Conservation (phyloP, 2,113 vertebrate species). For the Dasyornis broadbenti region DNA sequence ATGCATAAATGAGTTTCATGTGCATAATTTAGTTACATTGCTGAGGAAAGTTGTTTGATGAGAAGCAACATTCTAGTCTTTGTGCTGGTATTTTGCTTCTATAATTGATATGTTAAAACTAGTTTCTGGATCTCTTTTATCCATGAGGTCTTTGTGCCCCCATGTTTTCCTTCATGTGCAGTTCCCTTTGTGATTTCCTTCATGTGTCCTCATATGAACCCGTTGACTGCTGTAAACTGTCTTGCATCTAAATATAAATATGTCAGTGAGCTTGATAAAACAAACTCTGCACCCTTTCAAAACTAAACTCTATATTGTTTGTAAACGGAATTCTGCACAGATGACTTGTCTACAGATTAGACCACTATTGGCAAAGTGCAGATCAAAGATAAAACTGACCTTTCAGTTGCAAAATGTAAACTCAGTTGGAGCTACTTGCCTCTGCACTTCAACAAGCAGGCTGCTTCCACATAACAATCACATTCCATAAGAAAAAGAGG, state of each 20-base stretch:
- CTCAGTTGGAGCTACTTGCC: background rate
- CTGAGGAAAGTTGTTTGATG: background rate
- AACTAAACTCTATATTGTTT: conserved; percentile 1
- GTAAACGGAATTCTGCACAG: background rate
- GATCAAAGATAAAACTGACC: conserved; percentile 10
- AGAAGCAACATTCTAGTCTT: background rate
- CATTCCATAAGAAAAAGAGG: background rate
- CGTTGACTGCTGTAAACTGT: background rate
- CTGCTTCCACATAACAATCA: background rate
- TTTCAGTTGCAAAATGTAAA: background rate
- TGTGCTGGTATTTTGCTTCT: background rate
- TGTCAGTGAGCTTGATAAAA: conserved; percentile 14
- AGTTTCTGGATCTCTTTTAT: background rate
- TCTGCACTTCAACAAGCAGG: background rate
- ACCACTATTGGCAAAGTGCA: background rate
- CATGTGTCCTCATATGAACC: conserved; percentile 22
- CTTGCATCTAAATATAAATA: conserved; percentile 41
- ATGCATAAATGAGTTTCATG: background rate
- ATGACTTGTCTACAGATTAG: background rate
- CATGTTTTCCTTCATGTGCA: background rate
- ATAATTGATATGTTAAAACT: background rate
- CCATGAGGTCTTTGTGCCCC: background rate
- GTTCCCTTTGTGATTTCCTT: conserved; percentile 1
- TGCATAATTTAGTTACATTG: background rate
- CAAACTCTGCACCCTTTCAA: background rate